phyloP scores from a whole-genome alignment of 2,888 invertebrate genomes.

The Fragum sueziense region DNA sequence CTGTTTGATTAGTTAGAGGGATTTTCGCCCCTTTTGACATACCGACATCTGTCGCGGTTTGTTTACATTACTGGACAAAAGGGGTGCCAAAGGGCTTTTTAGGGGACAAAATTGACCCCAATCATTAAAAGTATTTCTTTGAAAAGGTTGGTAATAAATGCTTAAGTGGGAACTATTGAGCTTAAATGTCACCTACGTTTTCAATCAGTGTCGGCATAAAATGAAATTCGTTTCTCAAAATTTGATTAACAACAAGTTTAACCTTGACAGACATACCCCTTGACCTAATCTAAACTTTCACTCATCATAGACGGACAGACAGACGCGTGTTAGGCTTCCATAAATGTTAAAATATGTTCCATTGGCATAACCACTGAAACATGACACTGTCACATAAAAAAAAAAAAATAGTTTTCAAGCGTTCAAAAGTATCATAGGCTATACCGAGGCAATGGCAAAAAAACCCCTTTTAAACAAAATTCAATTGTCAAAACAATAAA shows the following conservation, averaged over 20 bases:
- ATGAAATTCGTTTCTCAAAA: not conserved
- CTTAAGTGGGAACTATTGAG: not conserved
- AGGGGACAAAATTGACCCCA: not conserved
- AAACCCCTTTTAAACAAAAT: no score
- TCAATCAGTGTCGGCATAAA: not conserved
- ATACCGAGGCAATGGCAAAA: no score
- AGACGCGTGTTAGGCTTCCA: no score
- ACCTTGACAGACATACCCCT: no score
- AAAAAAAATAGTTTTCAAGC: no score
- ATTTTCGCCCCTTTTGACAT: constrained; percentile 12
- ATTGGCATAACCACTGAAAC: no score
- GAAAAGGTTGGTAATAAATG: not conserved
- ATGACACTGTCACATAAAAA: no score
- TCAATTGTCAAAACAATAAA: no score
- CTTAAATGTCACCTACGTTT: not conserved
- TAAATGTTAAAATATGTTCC: no score
- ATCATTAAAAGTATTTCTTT: not conserved
- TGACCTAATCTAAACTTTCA: no score
- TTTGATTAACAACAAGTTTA: not conserved
- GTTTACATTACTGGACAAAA: constrained; percentile 31
- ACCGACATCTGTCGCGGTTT: constrained; percentile 38
- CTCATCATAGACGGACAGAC: no score
- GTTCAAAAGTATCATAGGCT: no score
- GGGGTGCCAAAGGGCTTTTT: constrained; percentile 6
- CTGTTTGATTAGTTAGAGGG: constrained; percentile 7